phyloP scores from a whole-genome alignment of 2,888 invertebrate species.

The Aethes cnicana region DNA sequence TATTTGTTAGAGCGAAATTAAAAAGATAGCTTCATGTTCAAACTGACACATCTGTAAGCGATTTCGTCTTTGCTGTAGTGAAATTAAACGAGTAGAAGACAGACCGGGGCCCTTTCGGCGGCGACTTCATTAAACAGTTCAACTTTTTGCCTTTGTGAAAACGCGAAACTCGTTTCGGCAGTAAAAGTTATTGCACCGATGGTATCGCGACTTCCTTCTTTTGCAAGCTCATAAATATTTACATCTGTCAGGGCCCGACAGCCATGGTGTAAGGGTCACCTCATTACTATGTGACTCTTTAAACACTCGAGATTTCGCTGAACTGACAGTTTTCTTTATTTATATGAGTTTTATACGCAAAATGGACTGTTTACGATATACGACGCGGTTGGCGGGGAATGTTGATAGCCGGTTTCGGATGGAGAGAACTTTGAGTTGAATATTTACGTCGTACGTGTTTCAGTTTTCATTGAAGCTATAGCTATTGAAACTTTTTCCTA shows the following conservation, averaged over 20 bases:
- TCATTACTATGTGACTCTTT: conserved; percentile 43
- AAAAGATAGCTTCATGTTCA: no score
- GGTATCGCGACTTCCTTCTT: conserved; percentile 34
- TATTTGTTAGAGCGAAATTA: no score
- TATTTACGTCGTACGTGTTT: no score
- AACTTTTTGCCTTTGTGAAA: conserved; percentile 31
- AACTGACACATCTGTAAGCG: no score
- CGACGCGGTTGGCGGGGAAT: conserved; percentile 8
- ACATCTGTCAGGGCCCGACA: conserved; percentile 38
- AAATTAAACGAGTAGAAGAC: no score
- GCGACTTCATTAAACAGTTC: conserved; percentile 26
- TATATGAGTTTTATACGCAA: conserved; percentile 21
- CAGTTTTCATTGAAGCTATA: no score
- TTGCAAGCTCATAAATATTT: conserved; percentile 37
- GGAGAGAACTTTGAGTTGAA: no score
- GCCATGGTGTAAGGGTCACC: conserved; percentile 42
- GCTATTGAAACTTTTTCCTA: no score
- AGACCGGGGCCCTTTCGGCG: no score
- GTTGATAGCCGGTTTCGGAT: conserved; percentile 1
- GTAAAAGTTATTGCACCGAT: conserved; percentile 33
- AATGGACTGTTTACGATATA: conserved; percentile 19
- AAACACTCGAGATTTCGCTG: conserved; percentile 29
- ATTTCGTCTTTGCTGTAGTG: no score
- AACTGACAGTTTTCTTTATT: conserved; percentile 25
- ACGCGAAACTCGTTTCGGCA: conserved; percentile 30